Evolutionary conservation across 2,888 invertebrate genomes (phyloP).

Genomic region (Cistogaster globosa): DNA sequence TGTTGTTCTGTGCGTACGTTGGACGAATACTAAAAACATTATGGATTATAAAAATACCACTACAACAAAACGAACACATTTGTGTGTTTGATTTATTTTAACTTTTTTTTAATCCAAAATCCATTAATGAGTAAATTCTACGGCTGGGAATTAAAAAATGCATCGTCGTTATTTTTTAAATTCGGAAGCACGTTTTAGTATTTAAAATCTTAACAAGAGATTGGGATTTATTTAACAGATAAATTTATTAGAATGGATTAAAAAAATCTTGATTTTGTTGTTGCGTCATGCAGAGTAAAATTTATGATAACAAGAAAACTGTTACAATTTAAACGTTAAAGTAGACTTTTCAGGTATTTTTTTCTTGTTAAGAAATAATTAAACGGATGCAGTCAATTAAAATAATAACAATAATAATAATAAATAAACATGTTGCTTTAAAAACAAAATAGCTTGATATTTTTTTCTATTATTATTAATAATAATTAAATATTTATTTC

Average conservation of each 20-base stretch:
- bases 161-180: constrained; percentile 61
- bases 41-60: constrained; percentile 16
- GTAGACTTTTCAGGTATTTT: constrained; percentile 32
- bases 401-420: neutral
- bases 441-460: too few relatives aligned
- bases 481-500: too few relatives aligned
- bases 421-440: constrained; percentile 6
- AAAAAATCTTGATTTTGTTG: constrained; percentile 53
- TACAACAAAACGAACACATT: neutral
- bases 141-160: constrained; percentile 54
- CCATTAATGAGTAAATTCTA: constrained; percentile 37
- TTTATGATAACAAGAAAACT: constrained; percentile 30
- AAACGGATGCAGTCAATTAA: constrained; percentile 59
- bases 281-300: constrained; percentile 26
- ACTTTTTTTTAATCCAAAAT: constrained; percentile 16
- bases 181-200: constrained; percentile 64
- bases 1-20: constrained; percentile 63
- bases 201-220: constrained; percentile 34
- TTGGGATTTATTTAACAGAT: constrained; percentile 45
- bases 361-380: constrained; percentile 43
- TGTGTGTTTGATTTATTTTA: neutral
- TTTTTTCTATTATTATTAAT: too few relatives aligned
- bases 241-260: constrained; percentile 60
- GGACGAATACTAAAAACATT: constrained; percentile 48
- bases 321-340: constrained; percentile 46